Evolutionary conservation across 2,113 vertebrate genomes (phyloP).

Genomic region (Cyprinus carpio): DNA sequence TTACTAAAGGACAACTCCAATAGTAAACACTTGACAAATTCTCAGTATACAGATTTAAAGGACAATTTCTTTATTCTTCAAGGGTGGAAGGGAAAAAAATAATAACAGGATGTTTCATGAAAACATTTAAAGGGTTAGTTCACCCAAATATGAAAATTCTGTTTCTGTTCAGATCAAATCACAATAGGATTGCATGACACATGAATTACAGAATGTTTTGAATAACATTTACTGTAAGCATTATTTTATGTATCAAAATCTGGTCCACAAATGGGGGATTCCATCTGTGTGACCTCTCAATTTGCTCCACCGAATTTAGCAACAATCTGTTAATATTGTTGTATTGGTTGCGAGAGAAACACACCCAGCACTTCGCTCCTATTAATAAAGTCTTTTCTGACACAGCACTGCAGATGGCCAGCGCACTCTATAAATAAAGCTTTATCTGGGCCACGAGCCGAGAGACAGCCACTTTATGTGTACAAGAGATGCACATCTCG

Average conservation of each 20-base stretch:
- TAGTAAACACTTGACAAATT: constrained; percentile 4
- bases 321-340: constrained; percentile 44
- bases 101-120: neutral
- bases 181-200: no score
- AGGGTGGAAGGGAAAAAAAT: neutral
- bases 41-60: neutral
- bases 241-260: neutral
- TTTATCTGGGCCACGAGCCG: constrained; percentile 53
- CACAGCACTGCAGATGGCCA: constrained; percentile 33
- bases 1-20: constrained; percentile 50
- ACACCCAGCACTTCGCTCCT: constrained; percentile 25
- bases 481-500: constrained; percentile 26
- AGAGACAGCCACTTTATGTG: constrained; percentile 19
- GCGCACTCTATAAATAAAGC: constrained; percentile 70
- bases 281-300: neutral
- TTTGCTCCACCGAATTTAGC: constrained; percentile 14
- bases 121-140: no score
- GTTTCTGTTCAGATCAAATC: no score
- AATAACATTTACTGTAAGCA: neutral
- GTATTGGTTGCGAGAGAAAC: neutral
- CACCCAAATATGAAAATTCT: no score
- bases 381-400: constrained; percentile 48
- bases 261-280: neutral
- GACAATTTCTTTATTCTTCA: neutral
- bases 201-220: neutral